Base-by-base conservation (phyloP, 1,140 invertebrate genomes). In the Anastrepha ludens region DNA sequence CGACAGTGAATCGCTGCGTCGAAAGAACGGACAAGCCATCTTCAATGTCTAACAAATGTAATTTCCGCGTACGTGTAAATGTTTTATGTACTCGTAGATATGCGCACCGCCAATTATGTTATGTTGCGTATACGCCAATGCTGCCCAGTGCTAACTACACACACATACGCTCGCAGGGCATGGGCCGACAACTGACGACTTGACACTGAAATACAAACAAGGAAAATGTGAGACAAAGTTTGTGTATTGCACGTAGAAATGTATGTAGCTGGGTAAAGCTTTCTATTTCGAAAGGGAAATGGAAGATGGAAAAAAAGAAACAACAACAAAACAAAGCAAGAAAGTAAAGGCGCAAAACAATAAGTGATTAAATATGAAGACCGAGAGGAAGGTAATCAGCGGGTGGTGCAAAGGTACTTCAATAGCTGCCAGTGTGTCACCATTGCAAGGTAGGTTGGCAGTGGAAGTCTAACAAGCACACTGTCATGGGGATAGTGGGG, bases 11-110 rank as follows among this genome's bases (percentile, higher is more conserved):
- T 92, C 91, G 55, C 89, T 88, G 20, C 91, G 92, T 87, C 92
- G 91, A 89, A 93, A 92, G 87, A 93, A 93, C 47, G 93, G 93
- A 90, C 93, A 93, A 81, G 93, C 90, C 93, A 93, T 93, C 85
- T 91, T 90, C 15, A 81, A 81, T 55, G 74, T 81, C 47, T 8
- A 2, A 55, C 74, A 81, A 50, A 67, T 58, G 55, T 17, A n/a
- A 59, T 39, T 55, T 15, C 39, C 9, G 50, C 4, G n/a, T 62
- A 7, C 9, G 1, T 86, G 85, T 86, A 29, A 47, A 47, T 60
- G 29, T 29, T 29, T 29, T 29, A 29, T 29, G 29, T 29, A 29
- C 29, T 29, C 29, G 29, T 60, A 81, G 55, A 85, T 86, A 44
- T 81, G 7, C 60, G 85, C 39, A 55, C 50, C 67, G 65, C 50